Conservation (phyloP, 2,888 invertebrate genomes). For the Bellardia bayeri region DNA sequence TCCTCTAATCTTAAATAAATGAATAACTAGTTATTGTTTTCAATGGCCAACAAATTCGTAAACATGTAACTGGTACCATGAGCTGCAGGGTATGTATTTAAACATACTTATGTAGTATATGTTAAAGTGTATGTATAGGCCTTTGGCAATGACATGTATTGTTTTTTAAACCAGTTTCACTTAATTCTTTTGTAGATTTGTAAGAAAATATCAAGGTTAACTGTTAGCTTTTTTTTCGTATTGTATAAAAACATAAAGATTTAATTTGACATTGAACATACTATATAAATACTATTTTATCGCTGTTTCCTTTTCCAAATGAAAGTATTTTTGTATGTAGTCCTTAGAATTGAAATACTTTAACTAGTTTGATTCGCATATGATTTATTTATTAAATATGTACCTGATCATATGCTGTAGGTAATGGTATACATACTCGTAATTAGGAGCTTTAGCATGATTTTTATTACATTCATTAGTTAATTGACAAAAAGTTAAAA, state of each 20-base stretch:
- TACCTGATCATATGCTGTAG: too few relatives aligned
- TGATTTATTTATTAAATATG: background rate
- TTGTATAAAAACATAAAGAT: constrained; percentile 1
- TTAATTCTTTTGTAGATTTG: constrained; percentile 44
- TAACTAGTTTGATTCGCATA: background rate
- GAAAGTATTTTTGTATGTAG: background rate
- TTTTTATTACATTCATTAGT: background rate
- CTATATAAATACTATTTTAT: background rate
- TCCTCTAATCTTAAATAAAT: too few relatives aligned
- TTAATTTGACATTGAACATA: constrained; percentile 7
- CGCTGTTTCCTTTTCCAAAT: background rate
- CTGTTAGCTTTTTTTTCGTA: background rate
- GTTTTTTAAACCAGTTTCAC: constrained; percentile 33
- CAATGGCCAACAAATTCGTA: too few relatives aligned
- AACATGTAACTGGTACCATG: too few relatives aligned
- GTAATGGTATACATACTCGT: too few relatives aligned
- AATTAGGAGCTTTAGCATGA: too few relatives aligned
- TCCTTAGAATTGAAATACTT: background rate
- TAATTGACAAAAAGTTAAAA: too few relatives aligned
- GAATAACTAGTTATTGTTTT: too few relatives aligned
- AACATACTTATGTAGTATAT: background rate
- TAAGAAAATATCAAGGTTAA: constrained; percentile 66
- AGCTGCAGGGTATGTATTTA: too few relatives aligned
- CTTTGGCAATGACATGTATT: constrained; percentile 64
- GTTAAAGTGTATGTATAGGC: background rate